Conservation (phyloP, 2,113 vertebrate species). For the Gobius niger region DNA sequence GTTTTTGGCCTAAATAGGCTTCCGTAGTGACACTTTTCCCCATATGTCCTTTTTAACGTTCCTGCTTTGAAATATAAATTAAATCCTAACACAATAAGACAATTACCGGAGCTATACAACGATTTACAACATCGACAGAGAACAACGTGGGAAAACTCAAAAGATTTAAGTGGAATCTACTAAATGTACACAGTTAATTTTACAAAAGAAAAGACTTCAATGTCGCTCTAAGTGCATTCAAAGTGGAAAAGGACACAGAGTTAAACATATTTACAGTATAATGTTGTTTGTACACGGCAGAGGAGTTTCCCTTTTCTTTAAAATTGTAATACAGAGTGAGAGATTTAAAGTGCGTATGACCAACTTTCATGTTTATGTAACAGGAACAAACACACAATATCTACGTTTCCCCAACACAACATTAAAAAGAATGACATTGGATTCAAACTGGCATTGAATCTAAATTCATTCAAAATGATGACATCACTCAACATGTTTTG, state of each 20-base stretch:
- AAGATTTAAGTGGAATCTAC: slow-evolving; percentile 42
- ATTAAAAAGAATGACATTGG: too few relatives aligned
- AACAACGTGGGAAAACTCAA: slow-evolving; percentile 40
- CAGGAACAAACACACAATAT: too few relatives aligned
- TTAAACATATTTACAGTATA: not conserved
- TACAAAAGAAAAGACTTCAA: slow-evolving; percentile 22
- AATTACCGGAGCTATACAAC: slow-evolving; percentile 22
- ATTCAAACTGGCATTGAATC: too few relatives aligned
- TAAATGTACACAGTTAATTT: slow-evolving; percentile 41
- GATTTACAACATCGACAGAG: slow-evolving; percentile 25
- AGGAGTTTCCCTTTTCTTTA: not conserved
- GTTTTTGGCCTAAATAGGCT: slow-evolving; percentile 11
- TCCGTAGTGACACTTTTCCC: not conserved
- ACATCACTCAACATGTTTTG: too few relatives aligned
- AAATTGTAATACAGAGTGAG: not conserved
- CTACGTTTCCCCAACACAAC: too few relatives aligned
- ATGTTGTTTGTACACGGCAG: not conserved
- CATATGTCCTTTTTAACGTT: not conserved
- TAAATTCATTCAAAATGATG: too few relatives aligned
- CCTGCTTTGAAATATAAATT: slow-evolving; percentile 43
- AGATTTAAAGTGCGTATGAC: not conserved
- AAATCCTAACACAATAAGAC: slow-evolving; percentile 26
- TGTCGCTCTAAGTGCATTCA: slow-evolving; percentile 1
- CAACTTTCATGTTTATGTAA: too few relatives aligned
- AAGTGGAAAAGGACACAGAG: not conserved